Evolutionary conservation across 2,888 invertebrate genomes (phyloP).

Genomic region (Seira musarum): DNA sequence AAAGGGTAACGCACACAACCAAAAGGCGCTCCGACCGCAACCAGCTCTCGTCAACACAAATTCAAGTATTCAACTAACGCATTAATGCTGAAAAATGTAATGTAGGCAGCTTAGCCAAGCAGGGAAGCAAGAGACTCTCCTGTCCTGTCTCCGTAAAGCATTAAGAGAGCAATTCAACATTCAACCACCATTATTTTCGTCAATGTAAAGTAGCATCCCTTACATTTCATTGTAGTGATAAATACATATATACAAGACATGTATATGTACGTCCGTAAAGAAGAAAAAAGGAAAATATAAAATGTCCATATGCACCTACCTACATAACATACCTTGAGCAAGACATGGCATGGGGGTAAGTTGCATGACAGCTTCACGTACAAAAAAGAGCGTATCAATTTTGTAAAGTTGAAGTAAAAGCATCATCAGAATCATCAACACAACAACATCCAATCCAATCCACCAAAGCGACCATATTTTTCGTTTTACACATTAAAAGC

Average conservation of each 20-base stretch:
- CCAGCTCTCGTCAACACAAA: constrained; percentile 57
- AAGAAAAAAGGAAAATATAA: neutral
- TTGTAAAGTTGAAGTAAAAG: constrained; percentile 49
- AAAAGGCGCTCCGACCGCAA: constrained; percentile 34
- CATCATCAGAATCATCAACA: constrained; percentile 59
- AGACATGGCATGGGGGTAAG: constrained; percentile 17
- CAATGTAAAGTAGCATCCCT: neutral
- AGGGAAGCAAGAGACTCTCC: neutral
- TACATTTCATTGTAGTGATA: no score
- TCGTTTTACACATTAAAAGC: constrained; percentile 42
- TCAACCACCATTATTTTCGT: constrained; percentile 6
- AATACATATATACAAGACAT: no score
- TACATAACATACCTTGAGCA: neutral
- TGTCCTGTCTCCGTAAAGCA: constrained; percentile 5
- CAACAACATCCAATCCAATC: constrained; percentile 20
- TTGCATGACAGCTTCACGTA: constrained; percentile 22
- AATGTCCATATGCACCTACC: constrained; percentile 1
- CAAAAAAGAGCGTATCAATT: constrained; percentile 40
- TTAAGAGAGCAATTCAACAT: constrained; percentile 9
- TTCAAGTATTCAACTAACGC: constrained; percentile 60
- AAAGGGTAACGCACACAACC: constrained; percentile 16
- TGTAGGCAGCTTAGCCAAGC: no score
- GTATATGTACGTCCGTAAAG: neutral
- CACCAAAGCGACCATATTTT: constrained; percentile 37
- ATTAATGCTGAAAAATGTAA: constrained; percentile 44